Base-by-base conservation (phyloP, 23 tunicate species). In the Phallusia fumigata region DNA sequence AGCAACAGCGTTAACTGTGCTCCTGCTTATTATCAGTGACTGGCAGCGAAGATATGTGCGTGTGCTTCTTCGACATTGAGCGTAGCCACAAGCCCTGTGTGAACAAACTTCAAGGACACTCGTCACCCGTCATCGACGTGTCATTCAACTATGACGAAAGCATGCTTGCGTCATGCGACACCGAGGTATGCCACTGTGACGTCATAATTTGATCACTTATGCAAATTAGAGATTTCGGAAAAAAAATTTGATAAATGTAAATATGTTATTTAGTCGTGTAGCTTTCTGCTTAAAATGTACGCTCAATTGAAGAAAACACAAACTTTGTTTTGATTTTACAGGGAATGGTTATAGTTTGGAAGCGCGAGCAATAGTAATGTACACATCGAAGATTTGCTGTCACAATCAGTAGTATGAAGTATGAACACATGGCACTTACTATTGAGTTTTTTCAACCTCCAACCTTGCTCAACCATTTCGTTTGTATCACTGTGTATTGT, bases 111-210 rank as follows among this genome's bases (percentile, higher is more conserved):
- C 93, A 88, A 78, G 98, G 98, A 0, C 98, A 94, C 84, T 94
- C 98, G 0, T 82, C 98, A 13, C 82, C 85, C 53, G 98, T 94
- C 69, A 44, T 94, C 31, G 94, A 77, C 82, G 98, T 89, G 0
- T 79, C 91, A 19, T 94, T 94, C 36, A 94, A 94, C 58, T 85
- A 83, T 79, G 94, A 94, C 76, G 98, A 94, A 85, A 94, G 98
- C 74, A 33, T 94, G 79, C 83, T 94, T 44, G 94, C 91, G 12
- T 94, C 98, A 15, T 89, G 98, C 65, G 98, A 94, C 75, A 82
- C 88, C 0, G 88, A 89, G 80, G 95, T 90, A 52, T 33, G 64
- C 11, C 5, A 77, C 69, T 58, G 28, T 21, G 28, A 58, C 69
- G 13, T 6, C 5, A 58, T 24, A 24, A 58, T 6, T 8, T 58